phyloP scores from a whole-genome alignment of 2,797 vertebrate genomes.

The Microctenopoma steveboyesi region DNA sequence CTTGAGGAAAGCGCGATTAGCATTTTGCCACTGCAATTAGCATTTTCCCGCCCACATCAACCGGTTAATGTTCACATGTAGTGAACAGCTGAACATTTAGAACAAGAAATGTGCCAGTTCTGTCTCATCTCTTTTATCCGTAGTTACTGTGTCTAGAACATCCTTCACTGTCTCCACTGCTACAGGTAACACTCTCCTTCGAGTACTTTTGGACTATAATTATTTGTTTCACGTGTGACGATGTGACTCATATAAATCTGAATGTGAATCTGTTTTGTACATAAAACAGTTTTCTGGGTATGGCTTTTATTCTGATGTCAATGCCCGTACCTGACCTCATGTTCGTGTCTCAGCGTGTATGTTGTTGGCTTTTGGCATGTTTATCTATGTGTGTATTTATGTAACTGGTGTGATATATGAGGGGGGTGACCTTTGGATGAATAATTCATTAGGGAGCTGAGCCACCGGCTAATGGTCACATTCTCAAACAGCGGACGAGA shows the following conservation, averaged over 20 bases:
- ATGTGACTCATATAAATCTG: conserved; percentile 17
- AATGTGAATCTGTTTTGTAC: conserved; percentile 5
- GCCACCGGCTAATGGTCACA: conserved; percentile 65
- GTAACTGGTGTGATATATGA: conserved; percentile 15
- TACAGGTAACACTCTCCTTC: conserved; percentile 18
- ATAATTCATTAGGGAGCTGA: conserved; percentile 75
- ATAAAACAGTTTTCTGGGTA: conserved; percentile 4
- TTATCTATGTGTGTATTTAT: conserved; percentile 10
- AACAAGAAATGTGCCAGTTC: conserved; percentile 26
- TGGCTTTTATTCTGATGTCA: conserved; percentile 10
- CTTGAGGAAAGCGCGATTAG: conserved; percentile 42
- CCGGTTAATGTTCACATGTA: conserved; percentile 18
- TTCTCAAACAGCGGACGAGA: conserved; percentile 64
- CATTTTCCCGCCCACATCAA: conserved; percentile 51
- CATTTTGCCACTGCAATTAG: conserved; percentile 39
- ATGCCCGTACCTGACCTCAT: not conserved
- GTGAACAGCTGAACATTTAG: conserved; percentile 30
- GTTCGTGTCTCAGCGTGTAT: conserved; percentile 3
- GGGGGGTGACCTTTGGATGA: conserved; percentile 80
- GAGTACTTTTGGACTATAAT: conserved; percentile 1
- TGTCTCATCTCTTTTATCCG: conserved; percentile 17
- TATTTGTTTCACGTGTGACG: not conserved
- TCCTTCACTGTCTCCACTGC: conserved; percentile 26
- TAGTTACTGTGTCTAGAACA: not conserved
- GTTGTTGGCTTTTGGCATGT: conserved; percentile 14